Conservation (phyloP, 1,140 invertebrate species). For the Lordiphosa stackelbergi region DNA sequence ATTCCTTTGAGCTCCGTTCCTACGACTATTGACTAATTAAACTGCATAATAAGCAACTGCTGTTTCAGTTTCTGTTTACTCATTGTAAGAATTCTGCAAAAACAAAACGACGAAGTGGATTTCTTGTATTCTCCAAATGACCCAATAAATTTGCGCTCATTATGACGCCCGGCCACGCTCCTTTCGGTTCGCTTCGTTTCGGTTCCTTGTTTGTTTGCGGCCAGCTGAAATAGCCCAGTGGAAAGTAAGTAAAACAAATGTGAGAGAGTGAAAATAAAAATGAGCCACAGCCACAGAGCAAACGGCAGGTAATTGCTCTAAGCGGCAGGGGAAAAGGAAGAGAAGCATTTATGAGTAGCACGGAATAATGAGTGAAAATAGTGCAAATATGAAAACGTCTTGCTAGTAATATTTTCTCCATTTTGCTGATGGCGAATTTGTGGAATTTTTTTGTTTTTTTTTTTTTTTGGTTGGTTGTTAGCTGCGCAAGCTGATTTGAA, state of each 20-base stretch:
- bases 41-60: conserved; percentile 70
- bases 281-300: conserved; percentile 32
- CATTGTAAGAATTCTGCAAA: conserved; percentile 29
- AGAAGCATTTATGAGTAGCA: conserved; percentile 31
- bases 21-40: conserved; percentile 71
- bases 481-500: background rate
- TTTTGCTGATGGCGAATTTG: conserved; percentile 44
- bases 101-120: conserved; percentile 45
- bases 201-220: conserved; percentile 41
- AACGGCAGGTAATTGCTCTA: conserved; percentile 62
- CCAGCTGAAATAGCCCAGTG: conserved; percentile 43
- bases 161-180: conserved; percentile 70
- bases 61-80: conserved; percentile 20
- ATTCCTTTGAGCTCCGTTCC: conserved; percentile 34
- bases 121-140: conserved; percentile 71
- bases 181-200: conserved; percentile 9
- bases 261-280: conserved; percentile 41
- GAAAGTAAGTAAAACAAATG: conserved; percentile 59
- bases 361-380: conserved; percentile 72
- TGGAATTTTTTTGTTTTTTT: no score
- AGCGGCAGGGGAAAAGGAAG: conserved; percentile 34
- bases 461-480: no score
- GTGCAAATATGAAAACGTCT: conserved; percentile 63
- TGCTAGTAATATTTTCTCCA: conserved; percentile 39
- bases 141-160: conserved; percentile 74